phyloP scores from a whole-genome alignment of 2,113 vertebrate genomes.

The Anhinga rufa region DNA sequence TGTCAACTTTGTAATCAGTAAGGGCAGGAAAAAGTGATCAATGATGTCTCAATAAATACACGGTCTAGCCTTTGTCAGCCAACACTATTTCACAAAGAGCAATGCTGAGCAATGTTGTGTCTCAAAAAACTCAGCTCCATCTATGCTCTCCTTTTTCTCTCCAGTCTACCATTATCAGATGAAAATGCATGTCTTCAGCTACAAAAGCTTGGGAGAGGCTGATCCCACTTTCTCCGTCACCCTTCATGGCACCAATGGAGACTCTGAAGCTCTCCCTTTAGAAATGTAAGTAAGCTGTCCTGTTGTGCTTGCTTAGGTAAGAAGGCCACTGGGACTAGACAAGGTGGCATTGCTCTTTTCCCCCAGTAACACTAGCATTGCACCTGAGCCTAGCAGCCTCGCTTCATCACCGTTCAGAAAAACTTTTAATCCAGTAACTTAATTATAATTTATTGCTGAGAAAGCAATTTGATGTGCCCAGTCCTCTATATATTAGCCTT shows the following conservation, averaged over 20 bases:
- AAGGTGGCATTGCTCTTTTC: neutral
- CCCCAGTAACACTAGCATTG: too few relatives aligned
- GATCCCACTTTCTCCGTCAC: conserved; percentile 84
- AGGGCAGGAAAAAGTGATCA: neutral
- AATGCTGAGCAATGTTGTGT: neutral
- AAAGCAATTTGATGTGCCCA: neutral
- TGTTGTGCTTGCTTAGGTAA: neutral
- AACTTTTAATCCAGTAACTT: neutral
- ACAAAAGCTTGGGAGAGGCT: conserved; percentile 66
- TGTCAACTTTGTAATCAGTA: neutral
- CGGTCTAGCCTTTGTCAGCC: neutral
- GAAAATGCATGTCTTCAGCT: conserved; percentile 96
- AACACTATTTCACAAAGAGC: neutral
- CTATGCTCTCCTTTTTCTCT: neutral
- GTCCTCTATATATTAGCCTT: neutral
- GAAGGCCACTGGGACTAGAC: neutral
- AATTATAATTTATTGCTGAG: neutral
- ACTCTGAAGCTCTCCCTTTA: conserved; percentile 76
- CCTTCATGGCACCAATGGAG: conserved; percentile 78
- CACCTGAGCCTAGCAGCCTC: neutral
- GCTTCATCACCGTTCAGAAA: neutral
- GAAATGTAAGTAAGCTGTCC: conserved; percentile 81
- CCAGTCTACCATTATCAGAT: conserved; percentile 96
- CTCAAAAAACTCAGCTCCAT: neutral
- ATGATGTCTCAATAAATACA: neutral